A percentile compares a stretch with the other conserved stretches of the same genome.
Evolutionary conservation across 2,797 vertebrate species (phyloP).

Genomic region (Heterohyrax brucei): DNA sequence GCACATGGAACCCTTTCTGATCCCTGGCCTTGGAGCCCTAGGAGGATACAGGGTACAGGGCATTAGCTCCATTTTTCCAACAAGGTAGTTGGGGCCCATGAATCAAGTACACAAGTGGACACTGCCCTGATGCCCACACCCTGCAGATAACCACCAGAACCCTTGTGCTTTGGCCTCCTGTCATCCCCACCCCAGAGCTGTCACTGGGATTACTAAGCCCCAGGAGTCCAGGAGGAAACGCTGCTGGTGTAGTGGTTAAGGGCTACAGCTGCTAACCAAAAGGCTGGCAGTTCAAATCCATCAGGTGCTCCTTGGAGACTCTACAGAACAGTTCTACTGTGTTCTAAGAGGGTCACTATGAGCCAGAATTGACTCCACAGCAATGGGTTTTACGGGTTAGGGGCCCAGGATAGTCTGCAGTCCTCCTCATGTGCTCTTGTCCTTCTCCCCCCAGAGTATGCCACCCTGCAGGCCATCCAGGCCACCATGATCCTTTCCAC

Average conservation of each 20-base stretch:
- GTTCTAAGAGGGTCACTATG: no score
- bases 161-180: neutral
- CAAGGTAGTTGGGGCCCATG: neutral
- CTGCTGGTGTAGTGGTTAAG: no score
- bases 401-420: neutral
- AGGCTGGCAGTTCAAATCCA: no score
- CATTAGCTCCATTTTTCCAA: neutral
- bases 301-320: no score
- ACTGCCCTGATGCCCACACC: accelerated
- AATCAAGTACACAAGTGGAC: neutral
- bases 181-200: neutral
- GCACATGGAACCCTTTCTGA: neutral
- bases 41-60: neutral
- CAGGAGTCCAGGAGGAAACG: neutral
- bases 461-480: constrained; percentile 94
- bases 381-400: no score
- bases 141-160: accelerated
- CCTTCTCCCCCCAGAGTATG: constrained; percentile 91
- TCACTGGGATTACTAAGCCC: accelerated
- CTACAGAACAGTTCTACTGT: no score
- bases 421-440: accelerated
- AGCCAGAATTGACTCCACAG: no score
- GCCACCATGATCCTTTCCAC: constrained; percentile 96
- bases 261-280: no score
- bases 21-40: neutral